Base-by-base conservation (phyloP, 2,888 invertebrate species). In the Teinopalpus imperialis region DNA sequence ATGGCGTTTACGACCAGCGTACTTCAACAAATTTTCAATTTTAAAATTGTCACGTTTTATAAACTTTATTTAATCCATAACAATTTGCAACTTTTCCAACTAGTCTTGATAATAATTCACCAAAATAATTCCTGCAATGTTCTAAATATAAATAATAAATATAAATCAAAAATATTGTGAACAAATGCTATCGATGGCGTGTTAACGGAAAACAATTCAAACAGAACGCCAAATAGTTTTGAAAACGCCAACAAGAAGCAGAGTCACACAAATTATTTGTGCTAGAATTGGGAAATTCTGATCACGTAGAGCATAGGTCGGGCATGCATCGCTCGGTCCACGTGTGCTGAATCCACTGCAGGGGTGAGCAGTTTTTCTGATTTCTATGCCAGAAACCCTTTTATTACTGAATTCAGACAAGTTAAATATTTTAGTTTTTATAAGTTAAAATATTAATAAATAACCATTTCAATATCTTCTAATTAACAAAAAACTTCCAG, bases 231-330 rank as follows among this genome's bases (percentile, higher is more conserved):
- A 65, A 69, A 69, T 70, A 74, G 68, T 66, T 68, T 63, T 60
- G 51, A 55, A 63, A 41, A 71, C 68, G 69, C 66, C 67, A 65
- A 65, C 66, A 63, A 68, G 63, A 66, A 66, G 52, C 52, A 47
- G 54, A 49, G 43, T 35, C 14, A 29, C 35, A 43, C 21, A 21
- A 43, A 43, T 43, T 26, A 35, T 43, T 43, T 43, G 49, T 54
- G 52, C 52, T 45, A 45, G 55, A 50, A 56, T 63, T 63, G 54
- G 51, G 46, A 51, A 35, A 78, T 62, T 71, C 71, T 20, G 57
- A 59, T 68, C 78, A 78, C 77, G 78, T 74, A 63, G 52, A 59
- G 61, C 61, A 58, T 62, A 67, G 69, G 67, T 70, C 65, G 61
- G 64, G 57, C 68, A 66, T 62, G 62, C 69, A 66, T 64, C 66